phyloP scores from a whole-genome alignment of 2,797 vertebrate genomes.

The Selene dorsalis region DNA sequence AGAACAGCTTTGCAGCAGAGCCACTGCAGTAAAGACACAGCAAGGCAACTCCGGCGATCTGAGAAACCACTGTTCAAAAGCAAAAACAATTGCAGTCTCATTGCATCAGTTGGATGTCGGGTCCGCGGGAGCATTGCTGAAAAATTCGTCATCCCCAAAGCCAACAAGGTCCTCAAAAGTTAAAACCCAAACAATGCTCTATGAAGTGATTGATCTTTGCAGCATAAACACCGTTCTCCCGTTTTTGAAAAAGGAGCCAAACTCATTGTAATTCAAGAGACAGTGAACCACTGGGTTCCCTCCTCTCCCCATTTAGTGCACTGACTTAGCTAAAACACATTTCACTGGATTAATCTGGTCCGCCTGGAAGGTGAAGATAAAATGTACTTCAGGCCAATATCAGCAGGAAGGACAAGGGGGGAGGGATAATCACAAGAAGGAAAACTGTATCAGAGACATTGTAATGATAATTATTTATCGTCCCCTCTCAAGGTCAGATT shows the following conservation, averaged over 20 bases:
- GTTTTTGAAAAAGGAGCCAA: conserved; percentile 38
- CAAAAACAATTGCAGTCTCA: conserved; percentile 81
- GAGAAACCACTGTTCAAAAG: conserved; percentile 80
- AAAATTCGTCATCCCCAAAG: conserved; percentile 85
- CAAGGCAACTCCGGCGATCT: conserved; percentile 69
- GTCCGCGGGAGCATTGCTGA: conserved; percentile 80
- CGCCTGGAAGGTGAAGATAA: conserved; percentile 81
- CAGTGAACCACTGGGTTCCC: conserved; percentile 60
- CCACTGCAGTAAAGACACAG: conserved; percentile 49
- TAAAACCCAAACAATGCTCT: conserved; percentile 83
- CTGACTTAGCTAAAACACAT: conserved; percentile 79
- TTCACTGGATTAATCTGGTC: conserved; percentile 81
- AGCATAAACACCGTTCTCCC: conserved; percentile 64
- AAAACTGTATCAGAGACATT: conserved; percentile 72
- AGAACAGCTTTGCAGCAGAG: conserved; percentile 44
- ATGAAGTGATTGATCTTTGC: conserved; percentile 81
- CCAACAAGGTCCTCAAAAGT: conserved; percentile 85
- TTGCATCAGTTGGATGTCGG: conserved; percentile 85
- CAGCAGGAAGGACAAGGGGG: conserved; percentile 74
- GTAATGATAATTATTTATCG: conserved; percentile 77
- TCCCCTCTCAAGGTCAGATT: conserved; percentile 69
- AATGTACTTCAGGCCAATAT: conserved; percentile 76
- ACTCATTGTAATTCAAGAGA: conserved; percentile 73
- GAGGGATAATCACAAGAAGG: conserved; percentile 70
- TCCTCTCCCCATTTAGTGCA: conserved; percentile 64